Evolutionary conservation across 2,797 vertebrate genomes (phyloP).

Genomic region (Glossophaga mutica): DNA sequence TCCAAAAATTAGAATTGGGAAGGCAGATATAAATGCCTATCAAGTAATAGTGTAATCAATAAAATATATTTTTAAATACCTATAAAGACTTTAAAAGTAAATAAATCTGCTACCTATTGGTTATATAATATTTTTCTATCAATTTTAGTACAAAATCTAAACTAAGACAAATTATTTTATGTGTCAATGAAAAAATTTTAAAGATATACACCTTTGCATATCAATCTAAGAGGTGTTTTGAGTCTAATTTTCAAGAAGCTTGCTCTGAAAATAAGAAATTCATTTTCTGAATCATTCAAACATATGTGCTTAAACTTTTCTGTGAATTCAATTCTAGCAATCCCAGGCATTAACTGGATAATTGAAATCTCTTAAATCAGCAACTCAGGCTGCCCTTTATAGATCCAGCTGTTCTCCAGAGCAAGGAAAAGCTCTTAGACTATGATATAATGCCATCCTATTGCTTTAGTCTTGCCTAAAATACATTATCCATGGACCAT

Average conservation of each 20-base stretch:
- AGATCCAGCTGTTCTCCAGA: constrained; percentile 70
- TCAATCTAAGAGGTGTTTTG: background rate
- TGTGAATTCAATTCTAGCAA: constrained; percentile 43
- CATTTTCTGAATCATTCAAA: constrained; percentile 58
- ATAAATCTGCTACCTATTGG: background rate
- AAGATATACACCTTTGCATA: background rate
- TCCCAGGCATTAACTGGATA: constrained; percentile 59
- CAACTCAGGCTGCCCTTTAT: constrained; percentile 25
- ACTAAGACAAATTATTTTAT: background rate
- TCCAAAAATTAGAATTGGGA: background rate
- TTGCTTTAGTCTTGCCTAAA: constrained; percentile 73
- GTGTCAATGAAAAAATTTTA: background rate
- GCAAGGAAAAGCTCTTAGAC: constrained; percentile 61
- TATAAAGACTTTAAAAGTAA: background rate
- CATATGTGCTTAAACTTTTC: constrained; percentile 32
- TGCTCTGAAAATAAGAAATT: constrained; percentile 50
- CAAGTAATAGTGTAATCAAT: background rate
- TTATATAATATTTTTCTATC: background rate
- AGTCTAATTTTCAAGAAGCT: constrained; percentile 37
- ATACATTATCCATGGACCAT: constrained; percentile 71
- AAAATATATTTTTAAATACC: background rate
- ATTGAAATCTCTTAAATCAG: constrained; percentile 67
- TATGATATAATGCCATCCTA: constrained; percentile 2
- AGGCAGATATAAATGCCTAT: background rate
- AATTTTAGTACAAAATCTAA: background rate